Conservation (phyloP, 2,888 invertebrate species). For the Meloe dianella region DNA sequence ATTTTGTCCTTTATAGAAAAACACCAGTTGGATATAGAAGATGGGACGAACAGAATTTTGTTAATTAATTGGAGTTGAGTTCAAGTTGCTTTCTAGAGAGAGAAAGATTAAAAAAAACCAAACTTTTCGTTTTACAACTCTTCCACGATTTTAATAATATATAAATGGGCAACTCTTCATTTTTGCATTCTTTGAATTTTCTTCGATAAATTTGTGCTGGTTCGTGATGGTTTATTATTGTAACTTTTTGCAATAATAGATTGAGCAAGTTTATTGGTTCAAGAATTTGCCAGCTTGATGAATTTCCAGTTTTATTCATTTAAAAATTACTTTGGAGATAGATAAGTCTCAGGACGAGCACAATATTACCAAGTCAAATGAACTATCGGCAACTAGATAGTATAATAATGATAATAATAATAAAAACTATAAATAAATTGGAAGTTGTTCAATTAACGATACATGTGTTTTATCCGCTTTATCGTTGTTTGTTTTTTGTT, state of each 20-base stretch:
- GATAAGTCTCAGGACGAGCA: background rate
- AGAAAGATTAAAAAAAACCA: background rate
- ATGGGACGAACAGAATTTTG: background rate
- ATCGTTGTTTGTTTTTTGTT: background rate
- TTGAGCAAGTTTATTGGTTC: background rate
- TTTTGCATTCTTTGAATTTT: background rate
- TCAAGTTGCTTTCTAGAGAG: background rate
- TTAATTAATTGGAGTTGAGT: slow-evolving; percentile 7
- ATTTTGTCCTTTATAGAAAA: background rate
- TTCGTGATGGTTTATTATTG: background rate
- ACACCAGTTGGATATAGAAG: background rate
- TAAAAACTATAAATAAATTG: background rate
- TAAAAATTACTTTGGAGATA: background rate
- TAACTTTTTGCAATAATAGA: background rate
- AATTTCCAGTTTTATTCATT: background rate
- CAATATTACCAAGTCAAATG: background rate
- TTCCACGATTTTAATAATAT: background rate
- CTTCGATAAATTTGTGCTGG: background rate
- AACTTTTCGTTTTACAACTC: background rate
- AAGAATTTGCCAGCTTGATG: background rate
- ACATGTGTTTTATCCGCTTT: background rate
- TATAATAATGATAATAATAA: background rate
- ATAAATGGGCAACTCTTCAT: background rate
- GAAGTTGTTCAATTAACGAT: background rate
- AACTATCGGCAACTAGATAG: background rate